A percentile compares a stretch with the other conserved stretches of the same genome.
Conservation (phyloP, 1,140 invertebrate genomes). For the Drosophila arizonae region DNA sequence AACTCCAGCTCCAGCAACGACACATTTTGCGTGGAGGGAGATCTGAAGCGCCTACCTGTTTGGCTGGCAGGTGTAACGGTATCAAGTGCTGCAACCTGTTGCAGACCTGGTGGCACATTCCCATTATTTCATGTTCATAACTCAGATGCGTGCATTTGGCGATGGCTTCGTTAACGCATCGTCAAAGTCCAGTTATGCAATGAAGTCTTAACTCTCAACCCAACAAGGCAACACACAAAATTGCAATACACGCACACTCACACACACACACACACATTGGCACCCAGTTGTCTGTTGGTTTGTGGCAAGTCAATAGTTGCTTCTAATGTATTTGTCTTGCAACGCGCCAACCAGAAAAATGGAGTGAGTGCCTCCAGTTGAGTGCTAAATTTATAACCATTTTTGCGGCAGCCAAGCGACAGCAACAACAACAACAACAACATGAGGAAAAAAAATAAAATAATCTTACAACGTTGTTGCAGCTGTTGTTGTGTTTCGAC, state of each 20-base stretch:
- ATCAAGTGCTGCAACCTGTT: conserved; percentile 66
- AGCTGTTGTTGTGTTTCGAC: conserved; percentile 9
- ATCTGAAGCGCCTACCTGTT: conserved; percentile 49
- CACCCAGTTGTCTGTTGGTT: conserved; percentile 2
- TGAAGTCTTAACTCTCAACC: conserved; percentile 38
- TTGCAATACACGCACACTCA: conserved; percentile 9
- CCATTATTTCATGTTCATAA: conserved; percentile 79
- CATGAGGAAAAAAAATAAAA: conserved; percentile 1
- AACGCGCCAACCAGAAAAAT: conserved; percentile 50
- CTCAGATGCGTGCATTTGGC: conserved; percentile 61
- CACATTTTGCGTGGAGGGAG: conserved; percentile 49
- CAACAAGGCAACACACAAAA: conserved; percentile 45
- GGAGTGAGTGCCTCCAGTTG: conserved; percentile 51
- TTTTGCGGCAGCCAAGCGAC: conserved; percentile 38
- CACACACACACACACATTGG: conserved; percentile 1
- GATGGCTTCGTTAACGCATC: conserved; percentile 75
- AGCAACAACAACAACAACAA: conserved; percentile 25
- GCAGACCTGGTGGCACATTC: conserved; percentile 62
- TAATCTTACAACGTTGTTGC: conserved; percentile 33
- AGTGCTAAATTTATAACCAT: conserved; percentile 75
- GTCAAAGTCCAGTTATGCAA: conserved; percentile 79
- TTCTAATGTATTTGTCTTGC: conserved; percentile 74
- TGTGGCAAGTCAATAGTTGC: conserved; percentile 53
- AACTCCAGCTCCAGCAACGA: conserved; percentile 16
- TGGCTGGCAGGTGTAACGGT: conserved; percentile 59